phyloP scores from a whole-genome alignment of 1,140 invertebrate genomes.

The Trinorchestia longiramus region DNA sequence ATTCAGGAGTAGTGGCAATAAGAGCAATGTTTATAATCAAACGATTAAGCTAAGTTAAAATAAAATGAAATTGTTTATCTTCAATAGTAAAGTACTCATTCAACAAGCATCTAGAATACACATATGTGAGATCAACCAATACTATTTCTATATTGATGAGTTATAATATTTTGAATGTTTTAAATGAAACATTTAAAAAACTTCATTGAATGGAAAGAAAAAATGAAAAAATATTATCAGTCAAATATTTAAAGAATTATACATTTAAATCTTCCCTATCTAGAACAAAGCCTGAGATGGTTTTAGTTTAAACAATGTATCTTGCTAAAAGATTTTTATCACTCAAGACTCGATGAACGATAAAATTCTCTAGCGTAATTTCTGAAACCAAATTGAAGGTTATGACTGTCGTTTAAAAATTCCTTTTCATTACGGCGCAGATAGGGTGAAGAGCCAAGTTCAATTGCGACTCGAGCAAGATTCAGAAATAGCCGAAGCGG shows the following conservation, averaged over 20 bases:
- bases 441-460: neutral
- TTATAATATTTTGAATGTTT: neutral
- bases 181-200: neutral
- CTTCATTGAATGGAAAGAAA: neutral
- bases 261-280: neutral
- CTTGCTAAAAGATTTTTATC: neutral
- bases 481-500: neutral
- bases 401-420: neutral
- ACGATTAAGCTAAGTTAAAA: neutral
- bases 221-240: neutral
- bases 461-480: neutral
- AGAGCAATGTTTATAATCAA: neutral
- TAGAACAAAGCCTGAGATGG: neutral
- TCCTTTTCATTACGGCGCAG: neutral
- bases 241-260: neutral
- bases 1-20: neutral
- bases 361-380: neutral
- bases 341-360: neutral
- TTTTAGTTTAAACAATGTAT: neutral
- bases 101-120: neutral
- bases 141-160: neutral
- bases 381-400: neutral
- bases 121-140: neutral
- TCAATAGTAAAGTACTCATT: neutral
- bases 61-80: neutral